These are phyloP conservation scores for Eumaeus atala DNA, from an alignment of 1,140 invertebrate species.

Conservation along the genomic window DNA sequence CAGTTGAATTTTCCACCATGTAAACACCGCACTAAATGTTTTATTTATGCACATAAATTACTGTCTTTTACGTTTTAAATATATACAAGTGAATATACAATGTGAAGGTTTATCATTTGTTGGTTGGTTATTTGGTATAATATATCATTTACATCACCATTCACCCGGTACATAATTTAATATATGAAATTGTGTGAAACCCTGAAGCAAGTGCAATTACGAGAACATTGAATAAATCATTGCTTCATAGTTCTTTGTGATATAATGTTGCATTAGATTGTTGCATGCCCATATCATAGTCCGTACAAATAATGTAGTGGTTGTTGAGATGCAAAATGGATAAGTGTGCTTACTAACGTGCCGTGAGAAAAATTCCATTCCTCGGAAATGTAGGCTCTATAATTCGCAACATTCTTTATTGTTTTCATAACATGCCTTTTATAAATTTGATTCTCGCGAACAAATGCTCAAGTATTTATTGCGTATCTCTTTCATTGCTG, in stretches of 20 bases:
- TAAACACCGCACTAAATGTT: constrained; percentile 1
- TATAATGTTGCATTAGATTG: constrained; percentile 22
- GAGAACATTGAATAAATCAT: constrained; percentile 17
- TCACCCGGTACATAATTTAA: constrained; percentile 4
- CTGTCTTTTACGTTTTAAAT: neutral
- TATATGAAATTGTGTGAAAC: constrained; percentile 12
- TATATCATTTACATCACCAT: constrained; percentile 4
- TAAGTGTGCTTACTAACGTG: constrained; percentile 22
- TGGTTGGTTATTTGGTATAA: neutral
- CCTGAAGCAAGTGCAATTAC: constrained; percentile 4
- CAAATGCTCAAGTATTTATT: too few relatives aligned
- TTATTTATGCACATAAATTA: neutral
- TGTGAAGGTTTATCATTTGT: neutral
- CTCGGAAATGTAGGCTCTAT: constrained; percentile 25
- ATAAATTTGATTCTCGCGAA: neutral
- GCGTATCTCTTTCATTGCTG: too few relatives aligned
- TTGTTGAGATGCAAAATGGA: constrained; percentile 23
- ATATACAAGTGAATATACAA: neutral
- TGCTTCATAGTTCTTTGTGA: constrained; percentile 18
- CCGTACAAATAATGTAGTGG: constrained; percentile 34
- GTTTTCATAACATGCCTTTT: constrained; percentile 24
- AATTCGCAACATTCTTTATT: constrained; percentile 34
- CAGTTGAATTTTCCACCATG: constrained; percentile 69
- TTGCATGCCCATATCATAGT: constrained; percentile 27
- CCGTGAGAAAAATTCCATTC: constrained; percentile 29